Evolutionary conservation across 1,140 invertebrate species (phyloP), one percentile per base, ranked within the genome.

Genomic region (Nasonia vitripennis): DNA sequence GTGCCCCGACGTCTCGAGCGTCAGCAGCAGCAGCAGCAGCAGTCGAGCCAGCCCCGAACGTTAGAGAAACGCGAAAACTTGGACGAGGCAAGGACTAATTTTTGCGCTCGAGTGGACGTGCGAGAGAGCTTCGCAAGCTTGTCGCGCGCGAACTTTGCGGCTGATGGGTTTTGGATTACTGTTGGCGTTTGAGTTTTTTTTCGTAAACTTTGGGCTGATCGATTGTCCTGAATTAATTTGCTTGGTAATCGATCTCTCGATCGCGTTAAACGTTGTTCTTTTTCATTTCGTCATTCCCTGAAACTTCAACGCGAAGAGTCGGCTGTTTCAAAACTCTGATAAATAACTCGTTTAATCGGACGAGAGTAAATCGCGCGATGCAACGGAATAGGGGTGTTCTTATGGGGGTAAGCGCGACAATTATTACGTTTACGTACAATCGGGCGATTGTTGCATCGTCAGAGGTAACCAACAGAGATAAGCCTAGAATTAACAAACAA

Each of bases 1-100:
- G 91, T 92, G 91, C 91, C 91, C 91, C 89, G 31, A 31, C 68
- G 48, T 37, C 77, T 79, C 34, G 45, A 27, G 31, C 74, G 87
- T 67, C 88, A 89, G 89, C 88, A 87, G 55, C 17, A 71, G 68
- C n/a, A 31, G n/a, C n/a, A n/a, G 1, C n/a, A 70, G 68, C n/a
- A 70, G 62, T 14, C 12, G 17, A 7, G 20, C 20, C 67, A 68
- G 81, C 48, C 11, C 12, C 55, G 55, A 17, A n/a, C 20, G 55
- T 62, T 62, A 55, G 12, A 62, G 55, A 62, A 62, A 62, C 62
- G 67, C 37, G 67, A 62, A 74, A 82, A 77, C n/a, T n/a, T 27
- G 37, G n/a, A 77, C 34, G 41, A 71, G 11, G 41, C 41, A 77
- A 77, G 74, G 74, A 77, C 74, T 77, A 74, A 74, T 41, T 41